Evolutionary conservation across 2,113 vertebrate genomes (phyloP).

Genomic region (Manacus vitellinus): DNA sequence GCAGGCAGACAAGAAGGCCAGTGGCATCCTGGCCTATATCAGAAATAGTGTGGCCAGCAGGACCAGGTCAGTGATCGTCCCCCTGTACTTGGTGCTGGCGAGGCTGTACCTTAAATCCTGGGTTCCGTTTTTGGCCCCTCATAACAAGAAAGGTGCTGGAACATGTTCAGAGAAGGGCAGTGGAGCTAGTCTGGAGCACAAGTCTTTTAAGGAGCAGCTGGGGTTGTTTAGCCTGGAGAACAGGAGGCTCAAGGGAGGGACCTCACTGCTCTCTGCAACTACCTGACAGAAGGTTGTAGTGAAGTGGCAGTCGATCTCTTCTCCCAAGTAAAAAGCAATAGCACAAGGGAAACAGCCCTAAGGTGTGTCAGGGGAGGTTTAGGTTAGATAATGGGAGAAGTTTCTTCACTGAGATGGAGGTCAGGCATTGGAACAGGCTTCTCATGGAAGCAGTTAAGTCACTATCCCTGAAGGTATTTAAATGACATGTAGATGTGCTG

Average conservation of each 20-base stretch:
- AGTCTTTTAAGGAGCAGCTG: not conserved
- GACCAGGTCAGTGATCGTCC: accelerated
- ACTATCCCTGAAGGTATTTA: not conserved
- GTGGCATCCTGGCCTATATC: not conserved
- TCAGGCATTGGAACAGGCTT: not conserved
- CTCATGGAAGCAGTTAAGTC: not conserved
- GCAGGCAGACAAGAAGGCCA: not conserved
- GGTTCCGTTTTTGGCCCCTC: not conserved
- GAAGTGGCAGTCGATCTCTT: accelerated
- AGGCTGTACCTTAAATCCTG: accelerated
- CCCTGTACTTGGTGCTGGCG: too few relatives aligned
- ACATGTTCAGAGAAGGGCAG: not conserved
- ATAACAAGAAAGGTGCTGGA: not conserved
- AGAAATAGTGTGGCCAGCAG: not conserved
- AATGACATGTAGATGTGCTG: accelerated
- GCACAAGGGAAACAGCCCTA: not conserved
- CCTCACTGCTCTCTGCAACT: accelerated
- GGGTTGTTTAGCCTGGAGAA: not conserved
- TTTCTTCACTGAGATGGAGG: accelerated
- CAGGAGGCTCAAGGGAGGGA: not conserved
- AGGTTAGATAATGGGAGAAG: not conserved
- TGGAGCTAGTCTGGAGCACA: accelerated
- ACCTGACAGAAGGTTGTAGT: not conserved
- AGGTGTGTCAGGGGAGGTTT: not conserved
- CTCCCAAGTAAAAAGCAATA: not conserved